phyloP scores from a whole-genome alignment of 2,113 vertebrate genomes.

The Neoarius graeffei region DNA sequence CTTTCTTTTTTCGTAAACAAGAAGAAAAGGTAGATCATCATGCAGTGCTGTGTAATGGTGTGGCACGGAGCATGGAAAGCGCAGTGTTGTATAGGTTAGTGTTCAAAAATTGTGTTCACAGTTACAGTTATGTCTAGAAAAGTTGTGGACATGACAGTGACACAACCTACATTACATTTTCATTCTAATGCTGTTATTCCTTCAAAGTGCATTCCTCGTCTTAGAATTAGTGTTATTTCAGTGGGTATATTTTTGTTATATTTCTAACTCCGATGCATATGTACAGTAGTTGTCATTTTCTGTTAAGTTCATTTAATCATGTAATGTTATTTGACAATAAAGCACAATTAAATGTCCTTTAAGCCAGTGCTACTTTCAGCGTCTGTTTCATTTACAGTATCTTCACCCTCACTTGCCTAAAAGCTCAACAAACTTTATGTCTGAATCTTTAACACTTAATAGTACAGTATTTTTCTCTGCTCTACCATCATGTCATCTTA shows the following conservation, averaged over 20 bases:
- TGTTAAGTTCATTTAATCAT: conserved; percentile 2
- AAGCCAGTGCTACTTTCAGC: not conserved
- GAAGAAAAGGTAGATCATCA: not conserved
- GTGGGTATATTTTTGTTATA: not conserved
- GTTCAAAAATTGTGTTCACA: not conserved
- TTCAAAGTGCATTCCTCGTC: not conserved
- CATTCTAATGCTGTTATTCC: conserved; percentile 22
- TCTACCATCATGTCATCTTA: not conserved
- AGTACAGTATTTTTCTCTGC: not conserved
- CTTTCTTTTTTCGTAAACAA: not conserved
- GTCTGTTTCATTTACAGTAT: not conserved
- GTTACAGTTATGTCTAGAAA: conserved; percentile 17
- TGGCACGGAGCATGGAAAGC: conserved; percentile 8
- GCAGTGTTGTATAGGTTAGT: conserved; percentile 19
- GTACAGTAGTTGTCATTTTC: not conserved
- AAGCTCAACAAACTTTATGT: not conserved
- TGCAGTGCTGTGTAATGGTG: not conserved
- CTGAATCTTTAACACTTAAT: not conserved
- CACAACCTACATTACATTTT: conserved; percentile 3
- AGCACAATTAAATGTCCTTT: conserved; percentile 1
- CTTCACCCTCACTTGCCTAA: not conserved
- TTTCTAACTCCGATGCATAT: not conserved
- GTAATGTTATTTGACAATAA: not conserved
- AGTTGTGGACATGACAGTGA: conserved; percentile 1
- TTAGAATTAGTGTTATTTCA: not conserved